Evolutionary conservation across 1,140 invertebrate species (phyloP).

Genomic region (Apocrypta bakeri): DNA sequence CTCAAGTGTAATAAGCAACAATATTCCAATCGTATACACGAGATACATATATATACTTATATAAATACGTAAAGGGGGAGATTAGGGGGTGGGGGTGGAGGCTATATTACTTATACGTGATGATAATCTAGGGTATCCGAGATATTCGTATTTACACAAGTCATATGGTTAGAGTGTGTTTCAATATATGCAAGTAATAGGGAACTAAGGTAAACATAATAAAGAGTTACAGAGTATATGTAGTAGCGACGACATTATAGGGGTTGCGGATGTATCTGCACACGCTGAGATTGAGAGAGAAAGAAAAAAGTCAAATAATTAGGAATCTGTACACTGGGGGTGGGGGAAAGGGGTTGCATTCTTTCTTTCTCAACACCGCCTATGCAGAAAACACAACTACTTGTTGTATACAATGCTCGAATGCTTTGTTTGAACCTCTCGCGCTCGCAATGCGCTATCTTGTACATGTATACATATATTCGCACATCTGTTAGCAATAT

Average conservation of each 20-base stretch:
- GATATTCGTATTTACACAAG: slow-evolving; percentile 48
- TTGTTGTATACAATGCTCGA: neutral
- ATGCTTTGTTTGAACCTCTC: neutral
- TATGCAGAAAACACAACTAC: neutral
- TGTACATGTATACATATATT: neutral
- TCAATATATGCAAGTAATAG: neutral
- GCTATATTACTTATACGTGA: slow-evolving; percentile 1
- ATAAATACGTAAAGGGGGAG: neutral
- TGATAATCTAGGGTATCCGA: slow-evolving; percentile 23
- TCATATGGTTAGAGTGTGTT: slow-evolving; percentile 27
- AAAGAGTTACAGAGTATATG: neutral
- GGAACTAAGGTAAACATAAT: neutral
- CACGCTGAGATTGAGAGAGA: neutral
- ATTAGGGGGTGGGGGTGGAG: too few relatives aligned
- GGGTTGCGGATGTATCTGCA: neutral
- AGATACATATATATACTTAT: slow-evolving; percentile 32
- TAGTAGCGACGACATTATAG: neutral
- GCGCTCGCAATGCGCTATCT: neutral
- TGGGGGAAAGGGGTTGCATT: too few relatives aligned
- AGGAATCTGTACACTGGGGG: neutral
- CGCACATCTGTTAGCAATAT: too few relatives aligned
- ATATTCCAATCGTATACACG: slow-evolving; percentile 23
- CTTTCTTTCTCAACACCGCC: neutral
- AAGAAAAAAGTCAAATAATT: neutral
- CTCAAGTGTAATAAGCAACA: slow-evolving; percentile 48